These are phyloP conservation scores for Fissipunctia ypsillon DNA, from an alignment of 2,888 invertebrate species.

Conservation along the genomic window DNA sequence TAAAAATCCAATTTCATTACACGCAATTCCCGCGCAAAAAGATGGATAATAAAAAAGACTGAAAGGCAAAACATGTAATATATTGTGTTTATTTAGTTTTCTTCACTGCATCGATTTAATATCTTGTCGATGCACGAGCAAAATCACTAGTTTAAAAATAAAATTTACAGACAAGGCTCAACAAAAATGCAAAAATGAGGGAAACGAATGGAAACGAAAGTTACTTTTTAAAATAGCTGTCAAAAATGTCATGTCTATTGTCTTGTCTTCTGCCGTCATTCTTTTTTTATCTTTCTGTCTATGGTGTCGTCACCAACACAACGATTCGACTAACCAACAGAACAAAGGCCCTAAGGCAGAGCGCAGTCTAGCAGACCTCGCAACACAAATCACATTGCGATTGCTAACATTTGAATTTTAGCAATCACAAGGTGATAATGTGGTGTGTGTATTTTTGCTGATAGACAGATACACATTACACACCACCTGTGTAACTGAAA, in stretches of 20 bases:
- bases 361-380: not conserved
- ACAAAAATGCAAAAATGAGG: constrained; percentile 50
- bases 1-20: constrained; percentile 56
- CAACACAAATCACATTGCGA: not conserved
- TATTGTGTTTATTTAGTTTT: not conserved
- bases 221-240: constrained; percentile 62
- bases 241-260: constrained; percentile 29
- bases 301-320: not conserved
- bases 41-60: constrained; percentile 25
- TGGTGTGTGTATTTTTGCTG: too few relatives aligned
- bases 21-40: constrained; percentile 72
- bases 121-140: constrained; percentile 2
- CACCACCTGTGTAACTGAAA: too few relatives aligned
- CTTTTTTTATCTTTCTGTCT: not conserved
- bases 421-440: too few relatives aligned
- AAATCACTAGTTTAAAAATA: constrained; percentile 41
- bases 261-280: not conserved
- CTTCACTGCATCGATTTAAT: constrained; percentile 18
- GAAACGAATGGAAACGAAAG: constrained; percentile 60
- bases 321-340: constrained; percentile 20
- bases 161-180: constrained; percentile 51
- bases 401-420: too few relatives aligned
- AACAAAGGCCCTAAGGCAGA: not conserved
- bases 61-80: constrained; percentile 13
- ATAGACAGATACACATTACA: too few relatives aligned